These are phyloP conservation scores for Protonemura montana DNA, from an alignment of 2,888 invertebrate genomes.

Conservation along the genomic window DNA sequence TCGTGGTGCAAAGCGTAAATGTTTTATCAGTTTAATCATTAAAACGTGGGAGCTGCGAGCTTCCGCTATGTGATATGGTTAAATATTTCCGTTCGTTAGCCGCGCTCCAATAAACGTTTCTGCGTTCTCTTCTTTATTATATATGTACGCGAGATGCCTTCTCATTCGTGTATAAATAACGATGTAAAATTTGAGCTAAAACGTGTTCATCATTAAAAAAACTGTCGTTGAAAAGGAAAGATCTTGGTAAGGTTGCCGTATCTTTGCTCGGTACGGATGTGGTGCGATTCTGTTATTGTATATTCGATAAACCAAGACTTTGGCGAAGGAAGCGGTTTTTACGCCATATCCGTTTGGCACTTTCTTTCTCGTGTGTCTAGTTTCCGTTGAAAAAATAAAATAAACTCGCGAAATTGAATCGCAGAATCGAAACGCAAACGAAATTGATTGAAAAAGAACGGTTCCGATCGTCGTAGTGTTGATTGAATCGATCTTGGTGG, in stretches of 20 bases:
- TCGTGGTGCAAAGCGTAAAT: background rate
- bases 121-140: background rate
- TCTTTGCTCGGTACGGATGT: background rate
- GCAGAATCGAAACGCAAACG: background rate
- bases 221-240: background rate
- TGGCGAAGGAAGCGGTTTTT: background rate
- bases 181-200: background rate
- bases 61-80: background rate
- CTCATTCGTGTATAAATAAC: too few relatives aligned
- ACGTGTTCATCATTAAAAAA: background rate
- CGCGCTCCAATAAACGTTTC: background rate
- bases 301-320: background rate
- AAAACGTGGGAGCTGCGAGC: background rate
- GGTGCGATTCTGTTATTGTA: background rate
- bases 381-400: background rate
- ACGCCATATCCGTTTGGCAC: background rate
- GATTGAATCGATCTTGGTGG: background rate
- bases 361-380: background rate
- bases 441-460: too few relatives aligned
- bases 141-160: background rate
- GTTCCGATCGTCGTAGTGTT: too few relatives aligned
- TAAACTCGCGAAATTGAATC: background rate
- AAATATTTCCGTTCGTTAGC: slow-evolving; percentile 2
- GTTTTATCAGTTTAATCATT: background rate
- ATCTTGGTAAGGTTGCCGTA: background rate